A percentile compares a stretch with the other conserved stretches of the same genome.
These are phyloP conservation scores for Chydorus sphaericus DNA, from an alignment of 2,888 invertebrate species.

Conservation along the genomic window DNA sequence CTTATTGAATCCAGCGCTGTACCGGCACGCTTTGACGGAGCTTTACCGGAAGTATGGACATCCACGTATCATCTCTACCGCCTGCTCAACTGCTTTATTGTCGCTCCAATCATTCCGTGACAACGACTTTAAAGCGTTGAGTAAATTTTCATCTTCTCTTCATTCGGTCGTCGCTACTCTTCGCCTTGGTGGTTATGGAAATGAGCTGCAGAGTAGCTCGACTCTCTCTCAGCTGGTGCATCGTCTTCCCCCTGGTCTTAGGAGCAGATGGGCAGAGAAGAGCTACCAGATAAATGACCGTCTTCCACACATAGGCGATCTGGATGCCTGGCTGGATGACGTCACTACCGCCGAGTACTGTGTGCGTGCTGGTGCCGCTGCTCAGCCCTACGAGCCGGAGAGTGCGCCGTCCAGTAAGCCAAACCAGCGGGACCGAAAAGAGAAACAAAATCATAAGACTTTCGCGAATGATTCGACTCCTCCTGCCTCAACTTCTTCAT, in stretches of 20 bases:
- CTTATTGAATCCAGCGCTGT: background rate
- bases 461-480: too few species aligned
- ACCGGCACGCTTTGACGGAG: background rate
- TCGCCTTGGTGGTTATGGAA: background rate
- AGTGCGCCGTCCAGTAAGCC: too few species aligned
- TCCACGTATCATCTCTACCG: background rate
- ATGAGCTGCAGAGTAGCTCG: background rate
- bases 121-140: background rate
- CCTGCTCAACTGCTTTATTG: background rate
- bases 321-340: slow-evolving; percentile 7
- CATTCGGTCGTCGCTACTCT: slow-evolving; percentile 1
- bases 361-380: background rate
- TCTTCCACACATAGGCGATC: background rate
- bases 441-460: too few species aligned
- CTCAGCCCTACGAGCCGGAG: too few species aligned
- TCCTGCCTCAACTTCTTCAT: background rate
- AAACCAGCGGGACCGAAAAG: too few species aligned
- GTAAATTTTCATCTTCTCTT: background rate
- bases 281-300: background rate
- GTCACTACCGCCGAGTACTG: background rate
- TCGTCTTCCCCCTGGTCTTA: background rate
- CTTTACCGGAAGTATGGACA: slow-evolving; percentile 6
- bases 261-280: slow-evolving; percentile 4
- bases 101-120: background rate
- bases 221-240: background rate